Conservation (phyloP, 2,113 vertebrate genomes). For the Ceratotherium simum region DNA sequence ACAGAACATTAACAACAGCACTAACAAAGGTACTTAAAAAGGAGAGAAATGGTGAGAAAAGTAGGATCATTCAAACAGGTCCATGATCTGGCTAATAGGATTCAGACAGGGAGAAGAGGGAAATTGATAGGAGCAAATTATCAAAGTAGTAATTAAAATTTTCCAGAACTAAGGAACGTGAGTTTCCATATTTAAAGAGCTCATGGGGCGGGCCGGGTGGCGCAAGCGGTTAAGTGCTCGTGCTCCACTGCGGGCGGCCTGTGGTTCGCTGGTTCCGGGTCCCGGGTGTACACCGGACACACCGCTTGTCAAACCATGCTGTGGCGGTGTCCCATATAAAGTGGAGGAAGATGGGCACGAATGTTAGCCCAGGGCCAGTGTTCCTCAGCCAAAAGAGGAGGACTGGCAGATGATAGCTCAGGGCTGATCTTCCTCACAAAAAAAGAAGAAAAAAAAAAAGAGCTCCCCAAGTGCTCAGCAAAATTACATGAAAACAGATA, state of each 20-base stretch:
- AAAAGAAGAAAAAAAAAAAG: not conserved
- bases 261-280: no score
- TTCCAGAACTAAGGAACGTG: not conserved
- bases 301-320: no score
- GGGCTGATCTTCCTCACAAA: no score
- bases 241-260: no score
- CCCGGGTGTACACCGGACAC: no score
- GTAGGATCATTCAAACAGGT: not conserved
- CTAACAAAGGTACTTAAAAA: not conserved
- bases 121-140: conserved; percentile 8
- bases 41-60: not conserved
- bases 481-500: not conserved
- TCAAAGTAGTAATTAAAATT: not conserved
- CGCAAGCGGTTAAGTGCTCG: no score
- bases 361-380: no score
- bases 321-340: no score
- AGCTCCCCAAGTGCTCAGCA: not conserved
- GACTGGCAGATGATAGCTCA: no score
- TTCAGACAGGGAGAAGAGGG: not conserved
- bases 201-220: no score
- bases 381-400: no score
- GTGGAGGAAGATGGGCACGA: no score
- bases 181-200: not conserved
- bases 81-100: not conserved
- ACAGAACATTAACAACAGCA: not conserved